These are phyloP conservation scores for Papilio gigon DNA, from an alignment of 2,888 invertebrate species.

Conservation along the genomic window DNA sequence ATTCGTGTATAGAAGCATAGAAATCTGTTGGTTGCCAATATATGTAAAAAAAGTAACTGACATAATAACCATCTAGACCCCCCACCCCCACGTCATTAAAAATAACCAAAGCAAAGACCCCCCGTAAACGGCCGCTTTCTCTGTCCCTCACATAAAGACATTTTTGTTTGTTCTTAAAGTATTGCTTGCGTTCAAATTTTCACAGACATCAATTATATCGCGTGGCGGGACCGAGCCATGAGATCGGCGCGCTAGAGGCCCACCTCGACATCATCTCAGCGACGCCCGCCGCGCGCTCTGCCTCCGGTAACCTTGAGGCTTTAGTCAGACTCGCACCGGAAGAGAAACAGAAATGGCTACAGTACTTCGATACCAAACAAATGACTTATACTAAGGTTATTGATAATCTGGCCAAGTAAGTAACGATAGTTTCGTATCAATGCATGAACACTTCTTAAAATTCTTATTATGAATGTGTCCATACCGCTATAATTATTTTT, in stretches of 20 bases:
- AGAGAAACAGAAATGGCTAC: conserved; percentile 64
- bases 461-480: background rate
- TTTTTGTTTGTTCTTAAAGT: no score
- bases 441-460: background rate
- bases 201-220: conserved; percentile 69
- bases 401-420: conserved; percentile 71
- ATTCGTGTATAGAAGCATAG: no score
- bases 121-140: no score
- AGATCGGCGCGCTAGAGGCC: conserved; percentile 59
- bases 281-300: conserved; percentile 56
- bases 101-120: no score
- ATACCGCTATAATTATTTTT: conserved; percentile 24
- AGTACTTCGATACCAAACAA: conserved; percentile 59
- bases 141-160: no score
- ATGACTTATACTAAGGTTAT: conserved; percentile 62
- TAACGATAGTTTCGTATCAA: no score
- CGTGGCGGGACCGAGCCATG: conserved; percentile 58
- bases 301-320: conserved; percentile 62
- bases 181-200: conserved; percentile 27
- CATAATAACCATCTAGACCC: no score
- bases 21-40: no score
- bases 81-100: no score
- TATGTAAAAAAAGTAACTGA: no score
- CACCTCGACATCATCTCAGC: conserved; percentile 63
- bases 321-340: conserved; percentile 66